Evolutionary conservation across 1,140 invertebrate genomes (phyloP).

Genomic region (Drosophila bifasciata): DNA sequence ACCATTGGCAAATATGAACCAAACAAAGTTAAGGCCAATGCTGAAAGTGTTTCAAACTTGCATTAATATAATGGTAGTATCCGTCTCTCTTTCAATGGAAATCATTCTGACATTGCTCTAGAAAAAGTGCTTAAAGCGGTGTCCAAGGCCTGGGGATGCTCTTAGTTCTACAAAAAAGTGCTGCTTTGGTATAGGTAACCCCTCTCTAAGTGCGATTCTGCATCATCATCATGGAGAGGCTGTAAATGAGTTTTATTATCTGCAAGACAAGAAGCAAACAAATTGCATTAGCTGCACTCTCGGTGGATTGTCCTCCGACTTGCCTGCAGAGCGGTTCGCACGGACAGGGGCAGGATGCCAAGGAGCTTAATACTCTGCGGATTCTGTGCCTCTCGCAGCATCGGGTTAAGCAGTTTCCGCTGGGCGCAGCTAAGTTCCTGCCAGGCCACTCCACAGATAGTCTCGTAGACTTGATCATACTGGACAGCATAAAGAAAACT

Average conservation of each 20-base stretch:
- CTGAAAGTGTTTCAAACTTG: neutral
- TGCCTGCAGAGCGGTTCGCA: slow-evolving; percentile 37
- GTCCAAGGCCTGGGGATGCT: too few relatives aligned
- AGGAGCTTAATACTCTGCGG: slow-evolving; percentile 24
- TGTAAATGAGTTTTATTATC: slow-evolving; percentile 72
- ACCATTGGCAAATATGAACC: too few relatives aligned
- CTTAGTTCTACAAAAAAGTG: neutral
- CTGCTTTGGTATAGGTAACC: too few relatives aligned
- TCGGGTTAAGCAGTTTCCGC: slow-evolving; percentile 42
- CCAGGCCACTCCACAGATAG: slow-evolving; percentile 50
- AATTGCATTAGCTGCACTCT: slow-evolving; percentile 38
- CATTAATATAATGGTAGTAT: neutral
- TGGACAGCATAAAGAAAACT: neutral
- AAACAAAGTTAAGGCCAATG: neutral
- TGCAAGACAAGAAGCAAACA: slow-evolving; percentile 37
- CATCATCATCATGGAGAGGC: slow-evolving; percentile 62
- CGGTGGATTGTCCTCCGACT: neutral
- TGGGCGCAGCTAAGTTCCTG: slow-evolving; percentile 40
- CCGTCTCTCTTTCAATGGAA: neutral
- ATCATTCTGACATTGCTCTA: too few relatives aligned
- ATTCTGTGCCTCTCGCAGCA: slow-evolving; percentile 36
- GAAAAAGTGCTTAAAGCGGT: too few relatives aligned
- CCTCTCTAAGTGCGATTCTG: slow-evolving; percentile 39
- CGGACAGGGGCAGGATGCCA: slow-evolving; percentile 32
- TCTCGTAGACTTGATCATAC: slow-evolving; percentile 56